phyloP scores from a whole-genome alignment of 1,140 invertebrate genomes.

The Laupala kohalensis region DNA sequence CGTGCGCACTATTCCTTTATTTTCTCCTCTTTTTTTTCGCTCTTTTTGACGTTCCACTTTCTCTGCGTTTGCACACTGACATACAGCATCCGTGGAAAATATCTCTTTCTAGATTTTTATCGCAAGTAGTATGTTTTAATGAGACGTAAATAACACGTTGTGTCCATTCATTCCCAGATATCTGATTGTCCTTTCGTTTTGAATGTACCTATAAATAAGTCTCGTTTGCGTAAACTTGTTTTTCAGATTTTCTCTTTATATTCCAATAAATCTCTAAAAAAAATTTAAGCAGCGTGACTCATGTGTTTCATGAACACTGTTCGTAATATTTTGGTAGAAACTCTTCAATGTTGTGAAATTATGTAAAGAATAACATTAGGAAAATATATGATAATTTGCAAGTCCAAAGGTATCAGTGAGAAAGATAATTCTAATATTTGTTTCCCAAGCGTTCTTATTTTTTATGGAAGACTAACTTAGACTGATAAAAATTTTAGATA shows the following conservation, averaged over 20 bases:
- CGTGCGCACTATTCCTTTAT: not conserved
- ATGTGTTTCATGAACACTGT: too few relatives aligned
- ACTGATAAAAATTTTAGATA: too few relatives aligned
- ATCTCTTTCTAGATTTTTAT: not conserved
- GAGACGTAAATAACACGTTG: not conserved
- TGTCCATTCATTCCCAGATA: not conserved
- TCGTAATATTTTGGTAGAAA: too few relatives aligned
- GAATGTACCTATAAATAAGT: not conserved
- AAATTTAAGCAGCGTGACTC: too few relatives aligned
- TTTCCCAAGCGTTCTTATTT: too few relatives aligned
- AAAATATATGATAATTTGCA: too few relatives aligned
- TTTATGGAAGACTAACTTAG: too few relatives aligned
- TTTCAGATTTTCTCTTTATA: not conserved
- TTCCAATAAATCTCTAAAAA: not conserved
- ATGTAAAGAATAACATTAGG: too few relatives aligned
- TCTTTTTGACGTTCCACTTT: not conserved
- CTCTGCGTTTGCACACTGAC: not conserved
- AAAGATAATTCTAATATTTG: too few relatives aligned
- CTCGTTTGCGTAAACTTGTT: not conserved
- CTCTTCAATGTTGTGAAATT: too few relatives aligned
- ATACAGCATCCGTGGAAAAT: not conserved
- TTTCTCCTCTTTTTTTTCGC: too few relatives aligned
- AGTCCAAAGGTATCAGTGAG: too few relatives aligned
- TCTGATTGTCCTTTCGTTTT: not conserved
- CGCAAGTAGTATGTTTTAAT: not conserved